Evolutionary conservation across 2,797 vertebrate genomes (phyloP), one percentile per base, ranked within the genome.

Genomic region (Clarias fuscus): DNA sequence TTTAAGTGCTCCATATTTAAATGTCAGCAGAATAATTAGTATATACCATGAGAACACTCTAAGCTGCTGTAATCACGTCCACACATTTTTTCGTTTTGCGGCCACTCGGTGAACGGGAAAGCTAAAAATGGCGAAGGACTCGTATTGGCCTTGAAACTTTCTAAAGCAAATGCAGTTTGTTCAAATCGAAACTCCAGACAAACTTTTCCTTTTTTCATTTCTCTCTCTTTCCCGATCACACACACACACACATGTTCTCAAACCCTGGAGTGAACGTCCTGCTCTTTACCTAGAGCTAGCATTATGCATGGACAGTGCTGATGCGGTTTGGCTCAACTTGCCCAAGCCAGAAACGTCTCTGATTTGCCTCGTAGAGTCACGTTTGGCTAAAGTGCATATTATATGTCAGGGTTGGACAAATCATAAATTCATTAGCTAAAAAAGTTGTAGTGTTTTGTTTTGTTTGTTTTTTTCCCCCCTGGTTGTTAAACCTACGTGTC

Each of bases 221-320:
- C 27, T 76, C 20, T 73, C n/a, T 77, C 13, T 58, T 10, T 70
- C 43, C 8, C 70, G 64, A 18, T 67, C 17, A 61, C 37, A 86
- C 82, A 10, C 7, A 30, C 14, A n/a, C 15, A 14, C 22, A 7
- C 18, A 87, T 64, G 18, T 18, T 88, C 86, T 92, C 90, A 91
- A 92, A 91, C 84, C 0, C 70, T 24, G 83, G 22, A 72, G 59
- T 33, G 43, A 80, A 84, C 40, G 76, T 76, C 77, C 75, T 79
- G 72, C 79, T 62, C 71, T 62, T 77, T 56, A 78, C 85, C 83
- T 85, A 80, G 85, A 80, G 89, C 83, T 65, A 84, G 85, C 82
- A 70, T 92, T 92, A 88, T 90, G 86, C 90, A 89, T 48, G 81
- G 88, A 92, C 90, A 90, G 87, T 90, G 85, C 83, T 88, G 73